These are phyloP conservation scores for Archilochus colubris DNA, from an alignment of 2,113 vertebrate species.

Conservation along the genomic window DNA sequence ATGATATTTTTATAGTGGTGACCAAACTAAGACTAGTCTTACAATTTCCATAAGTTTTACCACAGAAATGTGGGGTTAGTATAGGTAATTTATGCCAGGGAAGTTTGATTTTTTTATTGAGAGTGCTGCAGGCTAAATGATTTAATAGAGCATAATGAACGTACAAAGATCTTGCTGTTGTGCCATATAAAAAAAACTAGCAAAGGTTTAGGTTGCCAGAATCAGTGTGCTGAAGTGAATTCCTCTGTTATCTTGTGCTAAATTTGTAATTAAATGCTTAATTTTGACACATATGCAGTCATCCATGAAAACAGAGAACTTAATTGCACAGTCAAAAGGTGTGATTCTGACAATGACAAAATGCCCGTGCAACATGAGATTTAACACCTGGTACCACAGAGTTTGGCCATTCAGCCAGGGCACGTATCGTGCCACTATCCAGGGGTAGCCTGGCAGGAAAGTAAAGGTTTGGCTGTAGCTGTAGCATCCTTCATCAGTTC, in stretches of 20 bases:
- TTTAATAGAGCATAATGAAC: neutral
- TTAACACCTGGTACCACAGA: neutral
- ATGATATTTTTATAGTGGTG: neutral
- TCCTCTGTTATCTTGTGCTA: neutral
- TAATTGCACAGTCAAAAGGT: neutral
- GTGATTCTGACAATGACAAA: neutral
- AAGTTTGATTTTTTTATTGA: neutral
- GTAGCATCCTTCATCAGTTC: no score
- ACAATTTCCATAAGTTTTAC: neutral
- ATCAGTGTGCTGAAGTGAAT: neutral
- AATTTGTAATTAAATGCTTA: neutral
- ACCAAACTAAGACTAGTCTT: neutral
- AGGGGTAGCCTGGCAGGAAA: neutral
- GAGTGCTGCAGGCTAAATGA: neutral
- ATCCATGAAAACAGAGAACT: neutral
- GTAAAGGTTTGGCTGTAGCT: accelerated
- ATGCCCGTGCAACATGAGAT: neutral
- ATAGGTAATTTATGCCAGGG: neutral
- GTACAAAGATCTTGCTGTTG: neutral
- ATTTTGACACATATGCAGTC: neutral
- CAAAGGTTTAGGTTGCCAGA: neutral
- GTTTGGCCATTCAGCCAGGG: neutral
- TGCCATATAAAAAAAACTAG: neutral
- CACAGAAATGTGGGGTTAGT: neutral
- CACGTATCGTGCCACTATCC: neutral